These are phyloP conservation scores for Agapornis canus DNA, from an alignment of 2,797 vertebrate species.

Conservation along the genomic window DNA sequence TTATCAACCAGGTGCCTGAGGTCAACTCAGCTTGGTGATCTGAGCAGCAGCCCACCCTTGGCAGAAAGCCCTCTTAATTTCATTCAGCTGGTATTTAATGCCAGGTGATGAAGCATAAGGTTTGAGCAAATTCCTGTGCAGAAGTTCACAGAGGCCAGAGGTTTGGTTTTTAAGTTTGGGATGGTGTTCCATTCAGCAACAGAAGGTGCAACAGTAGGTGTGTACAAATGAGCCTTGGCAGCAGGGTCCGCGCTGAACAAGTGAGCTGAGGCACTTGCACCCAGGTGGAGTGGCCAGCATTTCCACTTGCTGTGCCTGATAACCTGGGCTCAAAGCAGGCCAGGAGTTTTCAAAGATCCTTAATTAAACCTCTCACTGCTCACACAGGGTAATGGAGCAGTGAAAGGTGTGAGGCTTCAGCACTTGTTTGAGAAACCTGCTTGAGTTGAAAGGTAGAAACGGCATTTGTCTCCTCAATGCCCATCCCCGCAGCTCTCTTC, in stretches of 20 bases:
- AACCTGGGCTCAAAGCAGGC: not conserved
- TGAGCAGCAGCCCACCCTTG: not conserved
- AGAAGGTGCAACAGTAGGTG: not conserved
- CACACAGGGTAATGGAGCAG: not conserved
- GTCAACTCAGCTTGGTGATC: not conserved
- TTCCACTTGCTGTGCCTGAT: not conserved
- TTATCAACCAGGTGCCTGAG: not conserved
- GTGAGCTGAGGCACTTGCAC: not conserved
- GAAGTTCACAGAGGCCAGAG: not conserved
- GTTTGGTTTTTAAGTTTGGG: not conserved
- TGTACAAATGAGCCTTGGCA: not conserved
- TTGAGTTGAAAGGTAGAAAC: not conserved
- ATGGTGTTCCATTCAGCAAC: not conserved
- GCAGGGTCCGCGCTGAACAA: not conserved
- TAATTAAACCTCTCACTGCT: not conserved
- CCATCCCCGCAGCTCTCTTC: fast-evolving
- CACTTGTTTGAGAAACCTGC: not conserved
- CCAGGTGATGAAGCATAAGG: not conserved
- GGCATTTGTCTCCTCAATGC: fast-evolving
- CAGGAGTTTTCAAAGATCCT: not conserved
- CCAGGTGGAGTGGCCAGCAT: fast-evolving
- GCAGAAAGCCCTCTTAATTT: not conserved
- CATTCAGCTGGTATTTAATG: not conserved
- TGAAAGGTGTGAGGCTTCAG: not conserved
- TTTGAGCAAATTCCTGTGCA: not conserved